Conservation (phyloP, 2,113 vertebrate genomes). For the Leiothrix lutea region DNA sequence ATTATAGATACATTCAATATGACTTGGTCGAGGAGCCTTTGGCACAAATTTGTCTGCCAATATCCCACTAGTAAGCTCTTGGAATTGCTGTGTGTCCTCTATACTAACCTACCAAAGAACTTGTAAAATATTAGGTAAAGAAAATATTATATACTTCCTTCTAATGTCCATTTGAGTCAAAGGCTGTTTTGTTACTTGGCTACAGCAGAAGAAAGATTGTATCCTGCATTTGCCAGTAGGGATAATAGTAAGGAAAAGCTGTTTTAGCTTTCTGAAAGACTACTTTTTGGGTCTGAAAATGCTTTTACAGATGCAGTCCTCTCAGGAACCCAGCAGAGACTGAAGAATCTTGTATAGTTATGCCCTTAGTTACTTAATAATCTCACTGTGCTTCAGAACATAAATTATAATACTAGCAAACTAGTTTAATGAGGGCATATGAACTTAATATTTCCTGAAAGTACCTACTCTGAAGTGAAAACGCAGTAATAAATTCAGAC, state of each 20-base stretch:
- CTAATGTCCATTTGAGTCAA: neutral
- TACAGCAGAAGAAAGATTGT: neutral
- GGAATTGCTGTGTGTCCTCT: neutral
- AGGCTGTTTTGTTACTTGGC: neutral
- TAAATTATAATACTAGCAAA: neutral
- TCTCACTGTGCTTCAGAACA: neutral
- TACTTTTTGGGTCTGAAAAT: neutral
- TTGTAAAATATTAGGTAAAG: neutral
- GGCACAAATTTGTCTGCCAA: neutral
- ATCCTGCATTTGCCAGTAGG: neutral
- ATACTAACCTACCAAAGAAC: neutral
- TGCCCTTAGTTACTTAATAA: neutral
- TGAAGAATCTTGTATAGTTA: neutral
- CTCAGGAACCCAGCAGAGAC: neutral
- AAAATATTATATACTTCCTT: neutral
- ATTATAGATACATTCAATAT: neutral
- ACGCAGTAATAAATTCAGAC: neutral
- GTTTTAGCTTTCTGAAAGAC: neutral
- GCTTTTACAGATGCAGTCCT: neutral
- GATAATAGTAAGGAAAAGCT: neutral
- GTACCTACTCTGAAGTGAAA: neutral
- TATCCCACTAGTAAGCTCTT: neutral
- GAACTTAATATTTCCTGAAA: conserved; percentile 22
- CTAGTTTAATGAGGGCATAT: conserved; percentile 14
- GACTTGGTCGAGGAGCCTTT: neutral